Conservation (phyloP, 2,113 vertebrate species). For the Ictalurus furcatus region DNA sequence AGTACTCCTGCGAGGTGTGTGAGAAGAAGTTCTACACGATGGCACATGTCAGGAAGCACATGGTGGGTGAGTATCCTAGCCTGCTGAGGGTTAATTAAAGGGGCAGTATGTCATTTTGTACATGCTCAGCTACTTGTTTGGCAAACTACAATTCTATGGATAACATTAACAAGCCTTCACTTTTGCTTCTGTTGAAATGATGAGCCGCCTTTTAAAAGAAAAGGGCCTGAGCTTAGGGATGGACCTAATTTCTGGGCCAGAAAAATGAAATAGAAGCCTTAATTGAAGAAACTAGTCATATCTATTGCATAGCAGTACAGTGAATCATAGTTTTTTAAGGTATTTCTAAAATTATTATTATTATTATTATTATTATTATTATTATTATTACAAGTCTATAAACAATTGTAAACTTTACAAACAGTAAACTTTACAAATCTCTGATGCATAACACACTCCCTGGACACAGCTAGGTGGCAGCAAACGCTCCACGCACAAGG, state of each 20-base stretch:
- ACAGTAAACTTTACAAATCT: not conserved
- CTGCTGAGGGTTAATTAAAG: not conserved
- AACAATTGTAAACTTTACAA: not conserved
- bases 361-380: not conserved
- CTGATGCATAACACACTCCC: not conserved
- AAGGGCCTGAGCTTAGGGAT: not conserved
- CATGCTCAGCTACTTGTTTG: not conserved
- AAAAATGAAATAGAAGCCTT: not conserved
- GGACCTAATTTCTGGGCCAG: not conserved
- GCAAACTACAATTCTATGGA: not conserved
- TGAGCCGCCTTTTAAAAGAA: not conserved
- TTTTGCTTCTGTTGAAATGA: not conserved
- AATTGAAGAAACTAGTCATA: not conserved
- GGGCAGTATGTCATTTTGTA: not conserved
- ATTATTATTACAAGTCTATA: not conserved
- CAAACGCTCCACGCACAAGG: not conserved
- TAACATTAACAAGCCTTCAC: not conserved
- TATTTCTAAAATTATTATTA: not conserved
- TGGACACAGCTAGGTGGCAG: conserved; percentile 18
- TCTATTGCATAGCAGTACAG: not conserved
- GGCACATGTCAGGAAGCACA: conserved; percentile 97
- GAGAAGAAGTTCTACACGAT: conserved; percentile 98
- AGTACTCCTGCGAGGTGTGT: conserved; percentile 94
- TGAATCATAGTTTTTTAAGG: not conserved
- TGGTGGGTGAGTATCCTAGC: conserved; percentile 88